Evolutionary conservation across 2,113 vertebrate genomes (phyloP).

Genomic region (Mixornis gularis): DNA sequence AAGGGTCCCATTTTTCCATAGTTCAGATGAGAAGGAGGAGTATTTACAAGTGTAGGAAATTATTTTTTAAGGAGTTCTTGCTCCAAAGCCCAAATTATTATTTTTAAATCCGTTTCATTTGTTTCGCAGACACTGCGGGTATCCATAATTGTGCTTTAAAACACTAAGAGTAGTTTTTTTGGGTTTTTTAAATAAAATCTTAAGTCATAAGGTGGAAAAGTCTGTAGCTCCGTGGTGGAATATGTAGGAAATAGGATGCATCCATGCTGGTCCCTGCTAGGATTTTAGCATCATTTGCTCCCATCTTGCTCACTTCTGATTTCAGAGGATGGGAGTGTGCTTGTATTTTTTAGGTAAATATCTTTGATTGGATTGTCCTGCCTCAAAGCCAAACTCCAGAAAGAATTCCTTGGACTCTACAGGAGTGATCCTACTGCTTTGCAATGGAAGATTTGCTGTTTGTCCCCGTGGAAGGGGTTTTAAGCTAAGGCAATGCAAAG

Average conservation of each 20-base stretch:
- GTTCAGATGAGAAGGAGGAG: background rate
- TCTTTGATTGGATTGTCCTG: background rate
- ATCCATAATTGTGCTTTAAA: background rate
- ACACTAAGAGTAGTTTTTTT: background rate
- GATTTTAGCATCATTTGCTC: background rate
- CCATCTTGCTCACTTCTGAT: background rate
- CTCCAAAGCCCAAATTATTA: background rate
- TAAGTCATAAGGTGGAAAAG: background rate
- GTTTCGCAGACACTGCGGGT: background rate
- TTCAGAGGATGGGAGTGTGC: background rate
- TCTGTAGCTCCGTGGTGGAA: background rate
- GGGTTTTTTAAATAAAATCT: background rate
- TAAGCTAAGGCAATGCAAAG: background rate
- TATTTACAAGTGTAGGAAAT: background rate
- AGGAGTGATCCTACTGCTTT: background rate
- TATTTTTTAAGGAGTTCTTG: background rate
- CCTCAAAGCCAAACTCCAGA: background rate
- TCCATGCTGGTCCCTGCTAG: background rate
- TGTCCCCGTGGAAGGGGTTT: background rate
- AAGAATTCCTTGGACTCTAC: background rate
- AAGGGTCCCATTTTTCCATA: background rate
- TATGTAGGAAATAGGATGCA: background rate
- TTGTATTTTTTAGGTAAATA: background rate
- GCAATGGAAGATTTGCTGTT: background rate
- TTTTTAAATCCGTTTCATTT: conserved; percentile 18